Conservation (phyloP, 2,888 invertebrate species). For the Eilema sororculum region DNA sequence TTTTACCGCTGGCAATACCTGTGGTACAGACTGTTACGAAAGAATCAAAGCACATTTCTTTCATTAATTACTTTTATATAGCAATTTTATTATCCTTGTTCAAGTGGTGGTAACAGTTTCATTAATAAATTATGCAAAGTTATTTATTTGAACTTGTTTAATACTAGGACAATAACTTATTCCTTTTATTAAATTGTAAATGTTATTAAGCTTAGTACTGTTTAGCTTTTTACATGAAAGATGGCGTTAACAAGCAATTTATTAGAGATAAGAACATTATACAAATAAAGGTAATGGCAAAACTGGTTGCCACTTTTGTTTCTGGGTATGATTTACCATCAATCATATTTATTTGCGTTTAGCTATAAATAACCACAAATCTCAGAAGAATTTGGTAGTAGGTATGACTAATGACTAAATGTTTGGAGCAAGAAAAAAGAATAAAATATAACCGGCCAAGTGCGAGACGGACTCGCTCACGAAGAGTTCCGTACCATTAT, state of each 20-base stretch:
- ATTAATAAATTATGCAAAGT: slow-evolving; percentile 17
- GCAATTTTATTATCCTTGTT: slow-evolving; percentile 40
- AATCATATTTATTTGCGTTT: no score
- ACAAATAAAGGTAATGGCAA: neutral
- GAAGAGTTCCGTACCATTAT: no score
- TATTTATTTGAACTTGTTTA: neutral
- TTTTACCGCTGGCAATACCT: slow-evolving; percentile 59
- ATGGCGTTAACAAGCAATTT: slow-evolving; percentile 56
- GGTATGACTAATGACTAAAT: no score
- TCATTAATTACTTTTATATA: slow-evolving; percentile 43
- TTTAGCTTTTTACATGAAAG: slow-evolving; percentile 51
- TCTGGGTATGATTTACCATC: no score
- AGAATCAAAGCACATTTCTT: slow-evolving; percentile 43
- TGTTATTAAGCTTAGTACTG: slow-evolving; percentile 25
- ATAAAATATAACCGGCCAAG: no score
- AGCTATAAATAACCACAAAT: neutral
- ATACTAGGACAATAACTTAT: slow-evolving; percentile 14
- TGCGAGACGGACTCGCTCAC: no score
- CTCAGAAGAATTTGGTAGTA: neutral
- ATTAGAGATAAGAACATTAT: slow-evolving; percentile 9
- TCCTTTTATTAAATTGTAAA: slow-evolving; percentile 16
- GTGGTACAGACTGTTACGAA: slow-evolving; percentile 66
- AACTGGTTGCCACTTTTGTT: slow-evolving; percentile 22
- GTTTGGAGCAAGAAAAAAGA: no score
- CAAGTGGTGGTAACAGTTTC: slow-evolving; percentile 14